Evolutionary conservation across 2,888 invertebrate species (phyloP).

Genomic region (Clistopyga incitator): DNA sequence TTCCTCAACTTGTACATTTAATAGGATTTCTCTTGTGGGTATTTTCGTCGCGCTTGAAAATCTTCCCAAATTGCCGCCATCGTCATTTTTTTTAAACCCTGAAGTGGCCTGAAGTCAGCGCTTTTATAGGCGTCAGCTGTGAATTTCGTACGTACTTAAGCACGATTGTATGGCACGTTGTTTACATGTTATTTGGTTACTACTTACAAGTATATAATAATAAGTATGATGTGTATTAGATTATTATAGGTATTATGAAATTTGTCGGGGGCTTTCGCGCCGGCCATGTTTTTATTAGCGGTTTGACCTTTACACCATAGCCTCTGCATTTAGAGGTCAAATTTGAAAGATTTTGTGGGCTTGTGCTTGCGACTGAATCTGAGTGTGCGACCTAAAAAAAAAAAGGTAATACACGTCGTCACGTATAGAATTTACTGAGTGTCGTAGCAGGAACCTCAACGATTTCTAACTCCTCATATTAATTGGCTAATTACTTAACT

Average conservation of each 20-base stretch:
- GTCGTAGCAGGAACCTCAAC: neutral
- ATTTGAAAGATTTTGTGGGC: constrained; percentile 69
- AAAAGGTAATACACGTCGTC: constrained; percentile 11
- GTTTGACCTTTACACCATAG: constrained; percentile 77
- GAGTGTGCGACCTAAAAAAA: constrained; percentile 4
- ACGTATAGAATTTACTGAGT: neutral
- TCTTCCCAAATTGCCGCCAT: constrained; percentile 35
- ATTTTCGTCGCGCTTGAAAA: neutral
- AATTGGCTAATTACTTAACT: neutral
- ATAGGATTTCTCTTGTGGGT: neutral
- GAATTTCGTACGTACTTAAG: neutral
- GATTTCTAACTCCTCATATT: neutral
- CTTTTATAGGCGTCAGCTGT: neutral
- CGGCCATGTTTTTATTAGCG: constrained; percentile 59
- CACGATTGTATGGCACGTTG: neutral
- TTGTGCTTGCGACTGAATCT: constrained; percentile 27
- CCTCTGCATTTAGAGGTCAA: constrained; percentile 78
- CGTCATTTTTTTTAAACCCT: constrained; percentile 1
- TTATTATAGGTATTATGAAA: neutral
- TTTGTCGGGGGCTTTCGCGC: neutral
- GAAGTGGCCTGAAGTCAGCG: constrained; percentile 40
- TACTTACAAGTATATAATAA: neutral
- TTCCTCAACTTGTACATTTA: neutral
- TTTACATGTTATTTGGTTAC: constrained; percentile 3
- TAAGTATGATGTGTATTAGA: neutral